Evolutionary conservation across 1,140 invertebrate genomes (phyloP).

Genomic region (Diuraphis noxia): DNA sequence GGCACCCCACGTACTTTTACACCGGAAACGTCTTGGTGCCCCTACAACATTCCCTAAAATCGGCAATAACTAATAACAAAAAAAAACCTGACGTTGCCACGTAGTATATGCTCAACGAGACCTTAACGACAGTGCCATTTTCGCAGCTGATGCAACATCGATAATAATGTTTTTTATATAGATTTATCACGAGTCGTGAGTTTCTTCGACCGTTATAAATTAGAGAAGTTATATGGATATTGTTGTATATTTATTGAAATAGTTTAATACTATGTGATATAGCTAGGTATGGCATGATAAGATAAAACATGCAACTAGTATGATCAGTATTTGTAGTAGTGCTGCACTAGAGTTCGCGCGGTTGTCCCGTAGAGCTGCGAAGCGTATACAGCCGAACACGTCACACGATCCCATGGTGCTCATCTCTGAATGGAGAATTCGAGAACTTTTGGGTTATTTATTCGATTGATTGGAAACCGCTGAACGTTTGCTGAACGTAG

Average conservation of each 20-base stretch:
- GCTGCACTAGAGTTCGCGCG: not conserved
- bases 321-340: not conserved
- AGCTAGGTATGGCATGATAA: not conserved
- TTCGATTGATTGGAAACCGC: not conserved
- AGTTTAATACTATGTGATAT: not conserved
- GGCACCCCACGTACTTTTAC: not conserved
- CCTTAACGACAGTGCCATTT: not conserved
- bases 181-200: not conserved
- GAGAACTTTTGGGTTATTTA: not conserved
- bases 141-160: not conserved
- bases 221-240: not conserved
- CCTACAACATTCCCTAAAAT: not conserved
- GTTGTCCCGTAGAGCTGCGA: not conserved
- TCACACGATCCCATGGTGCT: not conserved
- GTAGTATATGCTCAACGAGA: not conserved
- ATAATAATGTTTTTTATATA: not conserved
- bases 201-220: not conserved
- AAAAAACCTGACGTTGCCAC: not conserved
- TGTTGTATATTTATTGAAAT: not conserved
- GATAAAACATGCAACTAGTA: not conserved
- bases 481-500: not conserved
- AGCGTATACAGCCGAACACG: not conserved
- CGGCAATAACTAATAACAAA: not conserved
- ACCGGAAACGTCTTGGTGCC: not conserved
- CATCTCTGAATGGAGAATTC: not conserved